Evolutionary conservation across 2,113 vertebrate genomes (phyloP), one percentile per base, ranked within the genome.

Genomic region (Coracopsis vasa): DNA sequence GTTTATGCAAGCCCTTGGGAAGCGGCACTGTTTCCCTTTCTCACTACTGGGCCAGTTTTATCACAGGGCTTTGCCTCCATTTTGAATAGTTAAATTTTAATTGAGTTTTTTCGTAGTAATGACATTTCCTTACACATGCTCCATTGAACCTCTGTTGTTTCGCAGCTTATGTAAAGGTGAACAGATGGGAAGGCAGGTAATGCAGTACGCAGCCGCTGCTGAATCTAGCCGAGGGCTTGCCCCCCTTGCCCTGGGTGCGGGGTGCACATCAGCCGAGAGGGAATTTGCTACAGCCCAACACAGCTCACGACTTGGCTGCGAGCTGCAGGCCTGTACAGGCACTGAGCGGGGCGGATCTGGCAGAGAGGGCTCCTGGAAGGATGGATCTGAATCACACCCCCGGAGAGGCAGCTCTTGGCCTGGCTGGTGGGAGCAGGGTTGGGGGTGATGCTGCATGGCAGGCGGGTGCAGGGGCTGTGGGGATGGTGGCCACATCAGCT

Each of bases 151-250:
- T 86, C 65, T 28, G 39, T 77, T 16, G 33, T 91, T 84, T 74
- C 86, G 33, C 73, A 64, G 80, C 65, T 95, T 86, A 92, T 18
- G 5, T 79, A 95, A 95, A 44, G 71, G 56, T 11, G 5, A 91
- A n/a, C 86, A 94, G 86, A 92, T 95, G 86, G 83, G 42, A 95
- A 71, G 56, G 50, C 48, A 92, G 89, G 73, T 88, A 71, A 91
- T 16, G 50, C 83, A 90, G 37, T 41, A 35, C 6, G 1, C 42
- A 48, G 64, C 53, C 7, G 1, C 56, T 54, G 77, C 69, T 21
- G 11, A 87, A 86, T 47, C 56, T 61, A 31, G 25, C 54, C 0
- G 0, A 86, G 80, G 45, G 25, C 42, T 73, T 39, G 42, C 45
- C 79, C 35, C 86, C 42, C 45, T 60, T 60, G 53, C n/a, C 56